Base-by-base conservation (phyloP, 2,888 invertebrate species). In the Drosophila picticornis region DNA sequence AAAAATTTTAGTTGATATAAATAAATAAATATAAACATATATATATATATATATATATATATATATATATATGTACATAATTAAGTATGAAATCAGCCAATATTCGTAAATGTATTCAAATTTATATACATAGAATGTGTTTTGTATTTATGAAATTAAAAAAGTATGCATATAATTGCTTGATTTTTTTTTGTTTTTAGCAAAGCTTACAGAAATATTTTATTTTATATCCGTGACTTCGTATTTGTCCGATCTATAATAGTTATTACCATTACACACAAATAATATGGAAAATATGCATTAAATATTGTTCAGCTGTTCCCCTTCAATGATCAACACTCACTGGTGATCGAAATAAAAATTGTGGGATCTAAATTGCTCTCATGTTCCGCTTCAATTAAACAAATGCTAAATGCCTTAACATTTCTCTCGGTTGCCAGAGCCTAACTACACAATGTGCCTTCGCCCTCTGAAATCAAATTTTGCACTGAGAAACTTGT, bases 321-420 rank as follows among this genome's bases (percentile, higher is more conserved):
- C 25, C 31, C 38, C 52, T 48, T 36, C 13, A 53, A 61, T 56
- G 46, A 25, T 48, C 25, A 55, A 56, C 46, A 38, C 52, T 57
- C 27, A 73, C 66, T 61, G 75, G 19, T 58, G 46, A 75, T 34
- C 68, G 36, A 50, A 63, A 43, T 60, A 46, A 55, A 32, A 52
- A 43, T 57, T 57, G n/a, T n/a, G 48, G 46, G 36, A 43, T 43
- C 52, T 34, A 43, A 72, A 58, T 70, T 73, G 43, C n/a, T 67
- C 48, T 56, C 51, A 55, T 71, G 59, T 5, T 66, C 32, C 25
- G 43, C 48, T 46, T 81, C 56, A 80, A 80, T 80, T 71, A 81
- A 55, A 64, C 58, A 36, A 29, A 65, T 22, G 22, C 38, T 22
- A 46, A 46, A 29, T 51, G 57, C 58, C 36, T 63, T 64, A 67